Evolutionary conservation across 2,797 vertebrate species (phyloP), one percentile per base, ranked within the genome.

Genomic region (Morelia viridis): DNA sequence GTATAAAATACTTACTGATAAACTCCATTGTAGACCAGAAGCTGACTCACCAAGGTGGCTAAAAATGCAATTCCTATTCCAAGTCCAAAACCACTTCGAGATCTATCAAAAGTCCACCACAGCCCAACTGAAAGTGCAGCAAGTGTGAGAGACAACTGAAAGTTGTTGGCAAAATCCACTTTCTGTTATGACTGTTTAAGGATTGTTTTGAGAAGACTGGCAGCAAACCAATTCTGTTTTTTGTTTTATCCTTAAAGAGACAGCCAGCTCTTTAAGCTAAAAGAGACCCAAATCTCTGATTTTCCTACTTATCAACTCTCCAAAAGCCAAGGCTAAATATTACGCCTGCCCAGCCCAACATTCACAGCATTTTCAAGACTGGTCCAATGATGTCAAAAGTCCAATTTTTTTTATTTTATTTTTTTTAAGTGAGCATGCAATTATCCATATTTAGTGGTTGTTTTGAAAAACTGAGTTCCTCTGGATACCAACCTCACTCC

Each of bases 21-120:
- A 93, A 99, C 98, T 95, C 98, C 98, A 87, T 99, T 99, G 97
- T 99, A 99, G 92, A 99, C 99, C 94, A 99, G 97, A 57, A 99
- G 97, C 83, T 99, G 98, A 6, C 99, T 99, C 89, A 98, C 97
- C 91, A 99, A 76, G 0, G 99, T 99, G n/a, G 98, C 99, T 92
- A 99, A 96, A 94, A 99, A 98, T 56, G 99, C 98, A 28, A 99
- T 99, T 97, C 97, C 98, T 89, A 99, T 97, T 68, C 98, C 99
- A 71, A 99, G 98, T 17, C 98, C 98, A 90, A 99, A 98, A 41
- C 99, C 99, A 88, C 98, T 98, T 94, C 98, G 98, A 46, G 99
- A 99, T 80, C 99, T 98, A 94, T 99, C 99, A 83, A 99, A 99
- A 0, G 98, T 99, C 99, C 99, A 99, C 99, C 99, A 99, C 60